Base-by-base conservation (phyloP, 2,888 invertebrate genomes). In the Leptarthrus brevirostris region DNA sequence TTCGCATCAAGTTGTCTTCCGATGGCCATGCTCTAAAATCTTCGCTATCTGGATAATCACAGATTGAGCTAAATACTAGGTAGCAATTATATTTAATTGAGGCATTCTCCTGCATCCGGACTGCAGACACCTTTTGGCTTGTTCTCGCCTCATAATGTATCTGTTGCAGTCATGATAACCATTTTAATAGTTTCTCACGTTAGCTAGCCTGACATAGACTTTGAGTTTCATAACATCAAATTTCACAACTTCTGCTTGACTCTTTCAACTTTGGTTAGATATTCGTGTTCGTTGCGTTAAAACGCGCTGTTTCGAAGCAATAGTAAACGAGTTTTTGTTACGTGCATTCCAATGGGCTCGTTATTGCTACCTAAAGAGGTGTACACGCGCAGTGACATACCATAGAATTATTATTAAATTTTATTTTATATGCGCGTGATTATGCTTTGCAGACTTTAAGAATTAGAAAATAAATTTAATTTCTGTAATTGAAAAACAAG, bases 101-200 rank as follows among this genome's bases (percentile, higher is more conserved):
- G 16, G 49, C 47, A 47, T 47, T 47, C 47, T 47, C 12, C 47
- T 20, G 49, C 20, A 49, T 20, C 49, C 18, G 20, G 18, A 49
- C n/a, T 49, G 49, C 49, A 20, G 18, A n/a, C 20, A 20, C n/a
- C 1, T 49, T 49, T 49, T 49, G 3, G 47, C 47, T 40, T 40
- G 8, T 40, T 40, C 12, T 40, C 12, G 20, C 18, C 18, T 52
- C 18, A 52, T 18, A 20, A 52, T 12, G 18, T 16, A 52, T 52
- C 52, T 22, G 8, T 20, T 52, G 52, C 52, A 20, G 52, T 18
- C 52, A 20, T 20, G 52, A 18, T 12, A 14, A 49, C 16, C 18
- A 49, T 49, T 18, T 16, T 49, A 49, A 16, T 54, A 26, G 30
- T 54, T 54, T 54, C 54, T 54, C 54, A 54, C 54, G 54, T 54